A percentile compares a stretch with the other conserved stretches of the same genome.
Conservation (phyloP, 2,888 invertebrate species). For the Scaptomyza polygonia region DNA sequence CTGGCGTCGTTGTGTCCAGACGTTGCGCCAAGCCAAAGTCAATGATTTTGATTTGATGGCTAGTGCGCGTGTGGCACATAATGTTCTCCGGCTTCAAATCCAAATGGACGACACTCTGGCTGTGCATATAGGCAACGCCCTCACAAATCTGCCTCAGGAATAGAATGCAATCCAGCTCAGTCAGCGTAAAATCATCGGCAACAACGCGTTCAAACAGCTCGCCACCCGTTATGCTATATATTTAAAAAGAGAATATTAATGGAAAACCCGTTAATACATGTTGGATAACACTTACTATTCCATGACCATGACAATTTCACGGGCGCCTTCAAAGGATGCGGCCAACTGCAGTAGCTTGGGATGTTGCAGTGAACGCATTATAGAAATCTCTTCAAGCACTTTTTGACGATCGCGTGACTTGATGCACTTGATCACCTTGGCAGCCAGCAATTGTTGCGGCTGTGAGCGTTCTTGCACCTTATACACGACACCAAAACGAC, state of each 20-base stretch:
- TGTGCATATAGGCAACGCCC: constrained; percentile 95
- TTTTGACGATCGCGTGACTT: constrained; percentile 90
- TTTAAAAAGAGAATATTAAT: neutral
- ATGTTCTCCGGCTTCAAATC: constrained; percentile 98
- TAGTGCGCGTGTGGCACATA: constrained; percentile 93
- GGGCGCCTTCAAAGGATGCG: constrained; percentile 91
- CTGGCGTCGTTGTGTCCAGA: constrained; percentile 88
- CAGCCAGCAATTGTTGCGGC: constrained; percentile 89
- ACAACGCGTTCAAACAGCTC: constrained; percentile 97
- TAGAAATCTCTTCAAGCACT: constrained; percentile 92
- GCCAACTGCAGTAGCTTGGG: constrained; percentile 93
- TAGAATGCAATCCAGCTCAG: constrained; percentile 93
- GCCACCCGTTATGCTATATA: constrained; percentile 92
- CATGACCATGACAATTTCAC: constrained; percentile 93
- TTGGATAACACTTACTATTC: constrained; percentile 93
- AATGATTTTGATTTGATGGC: constrained; percentile 94
- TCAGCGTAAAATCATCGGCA: constrained; percentile 95
- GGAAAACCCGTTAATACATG: accelerated
- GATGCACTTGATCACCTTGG: constrained; percentile 92
- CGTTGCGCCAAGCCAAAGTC: constrained; percentile 96
- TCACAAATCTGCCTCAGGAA: constrained; percentile 96
- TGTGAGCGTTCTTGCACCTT: constrained; percentile 88
- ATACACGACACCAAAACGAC: constrained; percentile 90
- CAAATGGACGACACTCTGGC: constrained; percentile 92
- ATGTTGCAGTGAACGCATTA: constrained; percentile 93